Percentiles rank a stretch among this genome's conserved stretches.
phyloP scores from a whole-genome alignment of 2,888 invertebrate genomes.

The Pachydiplax longipennis region DNA sequence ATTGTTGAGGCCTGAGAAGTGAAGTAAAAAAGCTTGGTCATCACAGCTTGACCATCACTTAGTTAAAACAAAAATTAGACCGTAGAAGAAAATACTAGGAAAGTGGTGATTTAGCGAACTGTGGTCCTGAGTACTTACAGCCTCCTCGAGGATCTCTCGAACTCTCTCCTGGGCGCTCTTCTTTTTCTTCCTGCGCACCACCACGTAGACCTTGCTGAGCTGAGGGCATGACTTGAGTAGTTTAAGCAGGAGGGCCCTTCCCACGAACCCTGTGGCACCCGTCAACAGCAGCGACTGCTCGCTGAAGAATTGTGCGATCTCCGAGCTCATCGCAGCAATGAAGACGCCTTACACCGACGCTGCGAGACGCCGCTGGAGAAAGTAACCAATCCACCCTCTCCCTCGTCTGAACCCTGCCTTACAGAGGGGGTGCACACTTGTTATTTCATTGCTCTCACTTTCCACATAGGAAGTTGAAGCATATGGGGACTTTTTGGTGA shows the following conservation, averaged over 20 bases:
- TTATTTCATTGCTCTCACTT: too few relatives aligned
- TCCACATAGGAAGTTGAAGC: too few relatives aligned
- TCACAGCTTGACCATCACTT: too few relatives aligned
- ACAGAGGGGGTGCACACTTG: too few relatives aligned
- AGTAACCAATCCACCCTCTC: too few relatives aligned
- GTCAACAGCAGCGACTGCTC: constrained; percentile 65
- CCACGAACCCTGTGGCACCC: constrained; percentile 88
- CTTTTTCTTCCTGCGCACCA: constrained; percentile 13
- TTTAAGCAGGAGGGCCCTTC: constrained; percentile 61
- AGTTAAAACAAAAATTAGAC: background rate
- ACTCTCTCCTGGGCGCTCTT: background rate
- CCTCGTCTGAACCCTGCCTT: too few relatives aligned
- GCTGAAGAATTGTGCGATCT: constrained; percentile 62
- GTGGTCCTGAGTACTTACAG: background rate
- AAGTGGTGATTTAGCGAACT: background rate
- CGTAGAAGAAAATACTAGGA: background rate
- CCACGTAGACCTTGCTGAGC: background rate
- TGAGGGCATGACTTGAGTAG: constrained; percentile 5
- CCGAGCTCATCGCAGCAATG: background rate
- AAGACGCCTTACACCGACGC: background rate
- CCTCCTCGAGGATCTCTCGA: background rate
- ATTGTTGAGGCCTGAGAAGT: too few relatives aligned
- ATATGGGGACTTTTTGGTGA: too few relatives aligned
- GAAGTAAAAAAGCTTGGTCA: too few relatives aligned
- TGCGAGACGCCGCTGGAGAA: background rate